Evolutionary conservation across 2,113 vertebrate genomes (phyloP).

Genomic region (Xyrauchen texanus): DNA sequence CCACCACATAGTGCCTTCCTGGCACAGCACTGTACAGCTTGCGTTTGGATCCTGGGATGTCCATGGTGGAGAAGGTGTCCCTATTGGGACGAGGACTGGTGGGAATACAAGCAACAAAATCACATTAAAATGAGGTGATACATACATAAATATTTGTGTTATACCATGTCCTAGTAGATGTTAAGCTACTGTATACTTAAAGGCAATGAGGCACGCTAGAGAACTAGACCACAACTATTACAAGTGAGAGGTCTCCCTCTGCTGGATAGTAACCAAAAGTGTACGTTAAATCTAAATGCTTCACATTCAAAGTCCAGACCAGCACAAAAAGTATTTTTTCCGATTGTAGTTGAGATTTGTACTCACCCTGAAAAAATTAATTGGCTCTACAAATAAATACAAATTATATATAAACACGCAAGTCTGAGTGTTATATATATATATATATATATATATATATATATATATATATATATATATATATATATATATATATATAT

Average conservation of each 20-base stretch:
- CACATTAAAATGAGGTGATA: too few species aligned
- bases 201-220: not conserved
- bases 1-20: constrained; percentile 82
- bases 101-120: constrained; percentile 5
- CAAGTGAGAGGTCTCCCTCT: constrained; percentile 45
- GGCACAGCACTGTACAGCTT: constrained; percentile 87
- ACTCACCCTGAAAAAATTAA: too few species aligned
- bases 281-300: not conserved
- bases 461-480: too few species aligned
- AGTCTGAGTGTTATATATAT: too few species aligned
- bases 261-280: constrained; percentile 10
- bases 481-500: too few species aligned
- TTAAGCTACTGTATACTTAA: too few species aligned
- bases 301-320: not conserved
- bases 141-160: too few species aligned
- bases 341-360: too few species aligned
- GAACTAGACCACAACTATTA: not conserved
- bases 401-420: too few species aligned
- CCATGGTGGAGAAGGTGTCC: constrained; percentile 62
- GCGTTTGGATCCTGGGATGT: constrained; percentile 79
- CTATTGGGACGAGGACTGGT: constrained; percentile 69
- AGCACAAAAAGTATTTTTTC: too few species aligned
- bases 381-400: too few species aligned
- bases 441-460: too few species aligned
- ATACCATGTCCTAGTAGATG: not conserved